Base-by-base conservation (phyloP, 1,140 invertebrate species). In the Pseudoatta argentina region DNA sequence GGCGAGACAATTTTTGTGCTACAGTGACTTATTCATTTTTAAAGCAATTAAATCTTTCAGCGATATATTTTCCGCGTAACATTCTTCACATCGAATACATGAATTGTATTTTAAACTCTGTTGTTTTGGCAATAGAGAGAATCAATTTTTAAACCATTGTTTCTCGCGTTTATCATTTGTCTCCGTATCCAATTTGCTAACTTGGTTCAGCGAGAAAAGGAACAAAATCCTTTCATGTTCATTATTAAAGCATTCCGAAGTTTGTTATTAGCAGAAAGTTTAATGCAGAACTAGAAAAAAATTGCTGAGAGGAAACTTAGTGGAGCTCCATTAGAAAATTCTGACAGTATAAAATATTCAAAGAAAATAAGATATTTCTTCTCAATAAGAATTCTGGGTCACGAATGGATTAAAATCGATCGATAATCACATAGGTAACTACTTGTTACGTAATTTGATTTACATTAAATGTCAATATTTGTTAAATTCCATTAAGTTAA, bases 161-260 rank as follows among this genome's bases (percentile, higher is more conserved):
- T 34, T 75, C 69, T 83, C 34, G 34, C 14, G 8, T 83, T 83
- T 73, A 73, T 73, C 39, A 75, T 63, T 83, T 16, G 55, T 73
- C 14, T 75, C 18, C 4, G 12, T 61, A 18, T 61, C 8, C 12
- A 73, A 30, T 61, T 82, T 18, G 24, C 18, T 75, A 61, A 75
- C 67, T 61, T 71, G 18, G 30, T 61, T 59, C 14, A 44, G 6
- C 2, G 39, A 81, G 12, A 48, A 61, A 82, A 61, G 34, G 6
- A 39, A 39, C 16, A 82, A 39, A 82, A 73, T 73, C 10, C 55
- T 73, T 75, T 63, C 44, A 48, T 73, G 10, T 73, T 73, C 39
- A 75, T 75, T 51, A 75, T 48, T 69, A 39, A 61, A 34, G 18
- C 48, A 51, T 73, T 21, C 12, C 14, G 10, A 55, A 83, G 69